phyloP scores from a whole-genome alignment of 2,797 vertebrate genomes.

The Tokudaia tokunoshimensis region DNA sequence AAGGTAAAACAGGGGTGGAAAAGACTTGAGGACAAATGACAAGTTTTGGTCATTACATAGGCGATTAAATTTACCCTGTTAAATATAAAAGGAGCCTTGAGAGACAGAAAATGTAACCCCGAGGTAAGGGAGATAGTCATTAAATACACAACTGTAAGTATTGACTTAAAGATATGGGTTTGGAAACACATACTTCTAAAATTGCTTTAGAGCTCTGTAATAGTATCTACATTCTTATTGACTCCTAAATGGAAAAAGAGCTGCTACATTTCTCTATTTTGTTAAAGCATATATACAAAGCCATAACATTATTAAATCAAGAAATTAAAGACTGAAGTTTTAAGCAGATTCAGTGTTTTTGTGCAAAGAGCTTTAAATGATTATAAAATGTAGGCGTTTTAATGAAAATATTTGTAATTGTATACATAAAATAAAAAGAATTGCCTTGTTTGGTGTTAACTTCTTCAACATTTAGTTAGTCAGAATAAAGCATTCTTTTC shows the following conservation, averaged over 20 bases:
- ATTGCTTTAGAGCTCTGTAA: not conserved
- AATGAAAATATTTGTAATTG: not conserved
- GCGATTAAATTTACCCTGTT: not conserved
- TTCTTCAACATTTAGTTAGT: not conserved
- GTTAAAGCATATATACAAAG: not conserved
- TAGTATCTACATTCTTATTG: conserved; percentile 31
- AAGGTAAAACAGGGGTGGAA: not conserved
- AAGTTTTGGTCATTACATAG: conserved; percentile 12
- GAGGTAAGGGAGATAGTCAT: not conserved
- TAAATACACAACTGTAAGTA: not conserved
- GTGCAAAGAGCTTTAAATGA: not conserved
- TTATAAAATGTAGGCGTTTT: not conserved
- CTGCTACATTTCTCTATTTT: not conserved
- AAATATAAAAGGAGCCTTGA: not conserved
- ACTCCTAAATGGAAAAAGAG: not conserved
- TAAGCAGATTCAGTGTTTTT: conserved; percentile 21
- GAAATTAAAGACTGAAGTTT: not conserved
- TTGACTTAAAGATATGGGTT: not conserved
- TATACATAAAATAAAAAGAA: not conserved
- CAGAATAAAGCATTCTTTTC: not conserved
- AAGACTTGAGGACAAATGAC: not conserved
- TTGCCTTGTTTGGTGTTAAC: not conserved
- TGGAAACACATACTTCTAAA: not conserved
- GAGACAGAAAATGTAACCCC: not conserved
- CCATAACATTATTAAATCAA: not conserved